phyloP scores from a whole-genome alignment of 2,888 invertebrate genomes.

The Andrena camellia region DNA sequence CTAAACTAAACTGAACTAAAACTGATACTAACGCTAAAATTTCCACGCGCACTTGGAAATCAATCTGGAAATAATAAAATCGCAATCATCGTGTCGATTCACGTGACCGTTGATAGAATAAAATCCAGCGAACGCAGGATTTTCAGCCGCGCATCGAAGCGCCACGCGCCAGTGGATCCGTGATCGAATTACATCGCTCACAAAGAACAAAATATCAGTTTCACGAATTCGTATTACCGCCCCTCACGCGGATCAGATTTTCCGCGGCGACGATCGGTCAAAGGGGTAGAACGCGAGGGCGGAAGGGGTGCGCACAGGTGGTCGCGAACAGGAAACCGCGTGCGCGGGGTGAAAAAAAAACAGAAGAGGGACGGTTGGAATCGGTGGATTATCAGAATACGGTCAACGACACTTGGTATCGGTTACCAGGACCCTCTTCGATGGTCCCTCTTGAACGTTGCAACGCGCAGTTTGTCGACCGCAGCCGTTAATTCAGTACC shows the following conservation, averaged over 20 bases:
- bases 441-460: slow-evolving; percentile 42
- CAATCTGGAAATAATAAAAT: too few species aligned
- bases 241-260: slow-evolving; percentile 18
- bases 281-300: slow-evolving; percentile 36
- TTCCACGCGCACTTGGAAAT: too few species aligned
- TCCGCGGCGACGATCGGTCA: slow-evolving; percentile 47
- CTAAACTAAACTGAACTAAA: too few species aligned
- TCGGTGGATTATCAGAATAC: slow-evolving; percentile 65
- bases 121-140: too few species aligned
- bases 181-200: slow-evolving; percentile 1
- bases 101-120: too few species aligned
- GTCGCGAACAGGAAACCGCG: slow-evolving; percentile 37
- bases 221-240: neutral
- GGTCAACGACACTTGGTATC: slow-evolving; percentile 64
- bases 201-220: slow-evolving; percentile 14
- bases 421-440: slow-evolving; percentile 52
- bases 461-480: slow-evolving; percentile 22
- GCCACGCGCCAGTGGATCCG: too few species aligned
- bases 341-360: slow-evolving; percentile 61
- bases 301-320: slow-evolving; percentile 48
- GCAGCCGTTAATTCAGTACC: slow-evolving; percentile 51
- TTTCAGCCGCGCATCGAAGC: too few species aligned
- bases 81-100: too few species aligned
- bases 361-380: slow-evolving; percentile 52
- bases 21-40: too few species aligned